Percentiles rank a stretch among this genome's conserved stretches.
Conservation (phyloP, 2,797 vertebrate genomes). For the Petrocephalus sullivani region DNA sequence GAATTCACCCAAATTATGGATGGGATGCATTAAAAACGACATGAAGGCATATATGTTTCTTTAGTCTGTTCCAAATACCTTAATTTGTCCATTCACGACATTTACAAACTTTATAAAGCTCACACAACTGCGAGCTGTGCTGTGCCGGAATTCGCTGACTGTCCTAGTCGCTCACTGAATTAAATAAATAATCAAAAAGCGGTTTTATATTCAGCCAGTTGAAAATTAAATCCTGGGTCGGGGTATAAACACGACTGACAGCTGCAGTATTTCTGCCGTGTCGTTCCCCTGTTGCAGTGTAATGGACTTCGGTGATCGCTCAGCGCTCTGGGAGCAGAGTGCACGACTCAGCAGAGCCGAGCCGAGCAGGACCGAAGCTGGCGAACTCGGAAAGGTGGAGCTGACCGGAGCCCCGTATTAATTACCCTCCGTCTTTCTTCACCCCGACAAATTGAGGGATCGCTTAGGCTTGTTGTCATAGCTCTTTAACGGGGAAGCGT, state of each 20-base stretch:
- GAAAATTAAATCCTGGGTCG: background rate
- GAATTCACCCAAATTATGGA: background rate
- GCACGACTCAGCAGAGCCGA: constrained; percentile 8
- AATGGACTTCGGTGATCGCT: constrained; percentile 39
- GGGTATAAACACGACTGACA: constrained; percentile 27
- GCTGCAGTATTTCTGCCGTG: constrained; percentile 26
- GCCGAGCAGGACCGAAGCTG: background rate
- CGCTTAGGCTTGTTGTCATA: background rate
- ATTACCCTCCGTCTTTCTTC: background rate
- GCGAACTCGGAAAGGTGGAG: background rate
- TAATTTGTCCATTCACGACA: background rate
- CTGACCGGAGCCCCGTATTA: background rate
- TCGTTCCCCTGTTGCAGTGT: constrained; percentile 29
- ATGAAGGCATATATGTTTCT: background rate
- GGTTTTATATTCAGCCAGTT: background rate
- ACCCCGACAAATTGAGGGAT: background rate
- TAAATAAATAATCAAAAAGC: constrained; percentile 14
- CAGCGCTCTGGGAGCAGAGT: constrained; percentile 37
- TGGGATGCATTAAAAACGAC: background rate
- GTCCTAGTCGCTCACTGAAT: background rate
- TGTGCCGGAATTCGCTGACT: background rate
- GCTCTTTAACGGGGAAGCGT: background rate
- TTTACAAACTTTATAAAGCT: background rate
- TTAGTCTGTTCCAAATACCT: background rate
- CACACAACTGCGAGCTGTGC: background rate